Evolutionary conservation across 2,113 vertebrate species (phyloP).

Genomic region (Salminus brasiliensis): DNA sequence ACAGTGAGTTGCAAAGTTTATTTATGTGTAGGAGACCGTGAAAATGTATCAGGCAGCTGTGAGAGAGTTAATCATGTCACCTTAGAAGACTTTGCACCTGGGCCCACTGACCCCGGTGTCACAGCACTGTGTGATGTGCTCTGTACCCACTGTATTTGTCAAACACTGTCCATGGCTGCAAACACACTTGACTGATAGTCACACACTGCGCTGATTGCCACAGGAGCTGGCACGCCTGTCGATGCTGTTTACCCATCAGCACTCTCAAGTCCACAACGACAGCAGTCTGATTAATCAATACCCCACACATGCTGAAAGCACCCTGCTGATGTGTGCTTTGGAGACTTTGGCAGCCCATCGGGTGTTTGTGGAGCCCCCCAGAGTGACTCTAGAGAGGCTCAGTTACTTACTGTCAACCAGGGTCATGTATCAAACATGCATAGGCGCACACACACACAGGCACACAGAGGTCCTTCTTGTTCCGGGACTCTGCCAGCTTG

Average conservation of each 20-base stretch:
- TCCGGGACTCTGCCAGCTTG: background rate
- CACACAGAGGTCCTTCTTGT: background rate
- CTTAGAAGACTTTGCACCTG: constrained; percentile 61
- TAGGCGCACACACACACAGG: no score
- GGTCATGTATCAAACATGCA: constrained; percentile 24
- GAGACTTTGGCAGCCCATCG: background rate
- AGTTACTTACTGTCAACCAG: constrained; percentile 46
- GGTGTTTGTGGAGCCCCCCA: constrained; percentile 52
- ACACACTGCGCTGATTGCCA: constrained; percentile 42
- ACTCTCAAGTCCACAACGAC: constrained; percentile 42
- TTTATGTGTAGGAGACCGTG: background rate
- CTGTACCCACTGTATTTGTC: constrained; percentile 60
- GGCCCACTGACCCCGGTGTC: constrained; percentile 62
- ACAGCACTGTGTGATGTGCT: constrained; percentile 61
- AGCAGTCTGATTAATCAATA: constrained; percentile 54
- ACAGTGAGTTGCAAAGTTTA: background rate
- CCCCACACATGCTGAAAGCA: constrained; percentile 16
- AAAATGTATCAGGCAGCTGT: background rate
- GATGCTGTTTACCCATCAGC: constrained; percentile 45
- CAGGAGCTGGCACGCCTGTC: constrained; percentile 39
- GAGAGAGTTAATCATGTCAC: constrained; percentile 52
- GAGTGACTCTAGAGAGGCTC: constrained; percentile 28
- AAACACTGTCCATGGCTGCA: constrained; percentile 62
- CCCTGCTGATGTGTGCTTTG: constrained; percentile 43
- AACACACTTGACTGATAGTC: constrained; percentile 55